These are phyloP conservation scores for Craseonycteris thonglongyai DNA, from an alignment of 2,113 vertebrate genomes.

Conservation along the genomic window DNA sequence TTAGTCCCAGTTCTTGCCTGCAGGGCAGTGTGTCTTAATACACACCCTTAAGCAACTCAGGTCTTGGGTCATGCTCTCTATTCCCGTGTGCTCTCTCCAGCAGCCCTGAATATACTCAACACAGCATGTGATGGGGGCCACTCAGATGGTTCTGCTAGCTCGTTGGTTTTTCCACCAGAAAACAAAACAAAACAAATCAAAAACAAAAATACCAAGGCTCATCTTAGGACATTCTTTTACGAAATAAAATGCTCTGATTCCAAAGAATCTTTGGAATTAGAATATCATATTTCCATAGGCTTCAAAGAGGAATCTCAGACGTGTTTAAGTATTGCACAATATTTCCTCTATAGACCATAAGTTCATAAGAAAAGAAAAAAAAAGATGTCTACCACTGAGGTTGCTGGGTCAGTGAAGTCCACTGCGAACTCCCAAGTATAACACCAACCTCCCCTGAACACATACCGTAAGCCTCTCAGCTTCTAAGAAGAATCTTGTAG, in stretches of 20 bases:
- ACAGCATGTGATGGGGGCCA: background rate
- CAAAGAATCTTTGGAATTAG: background rate
- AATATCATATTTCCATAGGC: conserved; percentile 9
- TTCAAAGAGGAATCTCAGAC: conserved; percentile 59
- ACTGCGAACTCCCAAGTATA: conserved; percentile 70
- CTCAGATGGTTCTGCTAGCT: background rate
- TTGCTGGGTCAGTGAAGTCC: conserved; percentile 72
- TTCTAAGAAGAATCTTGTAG: conserved; percentile 62
- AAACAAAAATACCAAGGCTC: too few species aligned
- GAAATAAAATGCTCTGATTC: background rate
- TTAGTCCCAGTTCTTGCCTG: background rate
- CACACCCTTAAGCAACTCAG: background rate
- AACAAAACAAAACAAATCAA: too few species aligned
- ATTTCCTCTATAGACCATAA: conserved; percentile 70
- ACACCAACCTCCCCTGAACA: conserved; percentile 71
- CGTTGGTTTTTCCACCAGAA: background rate
- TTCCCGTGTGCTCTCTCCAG: background rate
- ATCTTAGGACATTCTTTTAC: background rate
- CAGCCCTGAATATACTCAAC: background rate
- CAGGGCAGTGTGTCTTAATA: background rate
- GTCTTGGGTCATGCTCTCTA: background rate
- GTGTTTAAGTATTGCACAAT: conserved; percentile 66
- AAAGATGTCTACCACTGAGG: conserved; percentile 59
- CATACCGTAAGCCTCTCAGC: conserved; percentile 78
- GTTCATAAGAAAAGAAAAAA: conserved; percentile 55